Conservation (phyloP, 1,140 invertebrate genomes). For the Diuraphis noxia region DNA sequence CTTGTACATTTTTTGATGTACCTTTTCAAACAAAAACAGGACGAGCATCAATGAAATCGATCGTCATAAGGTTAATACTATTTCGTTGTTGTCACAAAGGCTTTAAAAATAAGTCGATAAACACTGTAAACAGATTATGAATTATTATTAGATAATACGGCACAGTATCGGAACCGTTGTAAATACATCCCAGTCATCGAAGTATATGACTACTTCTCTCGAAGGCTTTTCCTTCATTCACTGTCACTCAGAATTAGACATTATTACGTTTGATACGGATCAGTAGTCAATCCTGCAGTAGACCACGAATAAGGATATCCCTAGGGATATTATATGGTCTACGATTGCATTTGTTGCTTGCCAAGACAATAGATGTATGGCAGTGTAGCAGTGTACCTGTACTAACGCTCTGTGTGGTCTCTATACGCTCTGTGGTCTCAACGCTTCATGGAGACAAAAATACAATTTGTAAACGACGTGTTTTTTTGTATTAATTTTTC, state of each 20-base stretch:
- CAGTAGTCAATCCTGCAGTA: neutral
- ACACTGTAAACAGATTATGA: neutral
- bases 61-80: neutral
- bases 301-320: neutral
- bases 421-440: neutral
- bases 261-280: constrained; percentile 1
- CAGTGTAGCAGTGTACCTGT: neutral
- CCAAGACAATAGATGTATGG: neutral
- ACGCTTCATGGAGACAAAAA: neutral
- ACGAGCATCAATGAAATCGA: neutral
- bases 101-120: neutral
- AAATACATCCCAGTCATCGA: neutral
- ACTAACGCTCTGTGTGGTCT: neutral
- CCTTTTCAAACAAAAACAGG: neutral
- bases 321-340: neutral
- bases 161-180: neutral
- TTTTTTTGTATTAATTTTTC: neutral
- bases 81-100: neutral
- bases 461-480: neutral
- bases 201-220: neutral
- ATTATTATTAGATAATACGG: neutral
- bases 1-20: too few species aligned
- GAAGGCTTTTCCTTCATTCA: neutral
- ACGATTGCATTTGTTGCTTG: neutral
- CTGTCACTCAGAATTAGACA: neutral